Evolutionary conservation across 2,888 invertebrate genomes (phyloP), one percentile per base, ranked within the genome.

Genomic region (Steinernema carpocapsae): DNA sequence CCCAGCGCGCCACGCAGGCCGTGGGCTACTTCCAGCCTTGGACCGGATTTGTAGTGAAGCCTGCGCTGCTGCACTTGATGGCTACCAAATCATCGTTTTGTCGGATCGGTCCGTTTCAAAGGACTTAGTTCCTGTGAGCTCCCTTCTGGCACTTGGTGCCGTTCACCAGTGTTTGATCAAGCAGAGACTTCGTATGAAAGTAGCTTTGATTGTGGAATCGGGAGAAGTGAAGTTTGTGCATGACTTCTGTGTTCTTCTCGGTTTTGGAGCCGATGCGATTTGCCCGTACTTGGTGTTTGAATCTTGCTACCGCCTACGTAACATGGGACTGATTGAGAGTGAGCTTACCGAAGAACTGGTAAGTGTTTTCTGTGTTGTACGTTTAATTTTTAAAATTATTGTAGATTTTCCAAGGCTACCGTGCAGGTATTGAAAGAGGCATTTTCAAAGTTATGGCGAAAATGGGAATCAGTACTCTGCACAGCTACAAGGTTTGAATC

Each of bases 381-480:
- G 14, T 48, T 6, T 32, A 4, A 29, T 32, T 24, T 7, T 32
- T 10, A 19, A 29, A 26, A 24, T 70, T 37, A 4, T 74, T 82
- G 59, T 70, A 83, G 80, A 80, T 87, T 6, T 86, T 87, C 82
- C 84, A 91, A 89, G 91, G 95, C 82, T 99, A 96, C 89, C 92
- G 94, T 52, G 92, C 93, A 80, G 95, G 97, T 51, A 93, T 94
- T 87, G 94, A 94, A 85, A 92, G 94, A 0, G 96, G 96, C 71
- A 93, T 94, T 82, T 92, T 93, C 71, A 95, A 95, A 89, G 94
- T 92, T 45, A 99, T 99, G 97, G 97, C 99, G 4, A 99, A 99
- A 89, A 99, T 99, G 99, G 99, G 99, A 75, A 99, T 99, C 87
- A 96, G 95, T 75, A 99, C 97, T 0, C 90, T 99, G 51, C 97